Base-by-base conservation (phyloP, 2,797 vertebrate genomes). In the Buceros bicornis region DNA sequence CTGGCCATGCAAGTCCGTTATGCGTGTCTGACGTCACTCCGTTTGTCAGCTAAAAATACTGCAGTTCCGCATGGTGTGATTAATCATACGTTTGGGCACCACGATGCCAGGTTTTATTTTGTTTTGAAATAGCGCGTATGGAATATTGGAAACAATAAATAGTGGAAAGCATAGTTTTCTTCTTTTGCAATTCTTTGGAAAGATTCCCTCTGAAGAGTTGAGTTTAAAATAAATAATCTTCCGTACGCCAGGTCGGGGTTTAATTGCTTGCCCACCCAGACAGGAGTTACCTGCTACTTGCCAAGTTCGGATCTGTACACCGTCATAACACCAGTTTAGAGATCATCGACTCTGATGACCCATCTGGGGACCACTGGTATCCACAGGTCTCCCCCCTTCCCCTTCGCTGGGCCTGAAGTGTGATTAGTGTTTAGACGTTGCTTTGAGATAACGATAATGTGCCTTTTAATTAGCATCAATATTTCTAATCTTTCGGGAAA, bases 381-480 rank as follows among this genome's bases (percentile, higher is more conserved):
- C 62, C 6, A 0, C 25, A 61, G 37, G 26, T 33, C 66, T 71
- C 8, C 28, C 72, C 61, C 28, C 2, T 83, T 71, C 76, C 73
- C 60, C 76, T 95, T 82, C 3, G 5, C 93, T 42, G 60, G 83
- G 66, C 13, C 16, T 60, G 72, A 70, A 90, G 81, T 73, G 90
- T 90, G 72, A 89, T 92, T 71, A 87, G 66, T 78, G 40, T 95
- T 94, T 94, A 93, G 93, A 93, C 40, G 22, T 90, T 86, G 58
- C 86, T 92, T 95, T 76, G 65, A 95, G 90, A 69, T 91, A 90
- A 87, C 87, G 94, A 70, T 97, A 95, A 97, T 95, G 69, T 95
- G 74, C 70, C 87, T 97, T 98, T 97, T 97, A 98, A 98, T 98
- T 97, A 97, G 72, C 79, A 76, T 95, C 93, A 92, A 74, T 95